phyloP scores from a whole-genome alignment of 92 coral and sea anemone genomes.

The Micromussa lordhowensis region DNA sequence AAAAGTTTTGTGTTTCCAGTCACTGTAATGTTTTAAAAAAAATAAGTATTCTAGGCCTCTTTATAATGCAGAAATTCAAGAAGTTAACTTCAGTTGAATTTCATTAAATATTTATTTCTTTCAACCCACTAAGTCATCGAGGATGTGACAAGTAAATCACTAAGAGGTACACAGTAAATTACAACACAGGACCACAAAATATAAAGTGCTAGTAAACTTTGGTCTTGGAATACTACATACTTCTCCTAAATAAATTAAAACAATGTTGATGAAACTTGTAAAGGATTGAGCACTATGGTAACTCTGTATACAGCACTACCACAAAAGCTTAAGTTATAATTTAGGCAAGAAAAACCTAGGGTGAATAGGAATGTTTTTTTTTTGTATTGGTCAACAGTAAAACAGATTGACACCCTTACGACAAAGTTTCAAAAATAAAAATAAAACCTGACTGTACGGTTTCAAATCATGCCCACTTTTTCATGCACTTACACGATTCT shows the following conservation, averaged over 20 bases:
- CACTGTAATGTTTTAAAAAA: too few relatives aligned
- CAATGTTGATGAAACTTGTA: not conserved
- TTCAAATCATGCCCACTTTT: not conserved
- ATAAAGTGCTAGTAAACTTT: too few relatives aligned
- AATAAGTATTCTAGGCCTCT: not conserved
- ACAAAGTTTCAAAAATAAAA: not conserved
- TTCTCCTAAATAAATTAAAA: not conserved
- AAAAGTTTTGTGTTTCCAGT: too few relatives aligned
- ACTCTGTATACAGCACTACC: not conserved
- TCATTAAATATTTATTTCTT: slow-evolving; percentile 37
- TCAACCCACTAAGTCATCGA: not conserved
- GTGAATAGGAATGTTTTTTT: too few relatives aligned
- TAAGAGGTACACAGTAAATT: not conserved
- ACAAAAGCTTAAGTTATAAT: too few relatives aligned
- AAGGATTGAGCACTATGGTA: slow-evolving; percentile 10
- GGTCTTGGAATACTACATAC: not conserved
- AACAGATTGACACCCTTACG: not conserved
- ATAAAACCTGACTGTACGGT: not conserved
- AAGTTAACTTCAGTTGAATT: slow-evolving; percentile 10
- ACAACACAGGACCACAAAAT: not conserved
- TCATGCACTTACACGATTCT: not conserved
- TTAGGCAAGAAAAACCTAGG: too few relatives aligned
- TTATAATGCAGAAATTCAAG: not conserved
- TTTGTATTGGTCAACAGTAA: not conserved
- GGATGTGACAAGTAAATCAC: not conserved